Evolutionary conservation across 2,113 vertebrate genomes (phyloP), one percentile per base, ranked within the genome.

Genomic region (Passer domesticus): DNA sequence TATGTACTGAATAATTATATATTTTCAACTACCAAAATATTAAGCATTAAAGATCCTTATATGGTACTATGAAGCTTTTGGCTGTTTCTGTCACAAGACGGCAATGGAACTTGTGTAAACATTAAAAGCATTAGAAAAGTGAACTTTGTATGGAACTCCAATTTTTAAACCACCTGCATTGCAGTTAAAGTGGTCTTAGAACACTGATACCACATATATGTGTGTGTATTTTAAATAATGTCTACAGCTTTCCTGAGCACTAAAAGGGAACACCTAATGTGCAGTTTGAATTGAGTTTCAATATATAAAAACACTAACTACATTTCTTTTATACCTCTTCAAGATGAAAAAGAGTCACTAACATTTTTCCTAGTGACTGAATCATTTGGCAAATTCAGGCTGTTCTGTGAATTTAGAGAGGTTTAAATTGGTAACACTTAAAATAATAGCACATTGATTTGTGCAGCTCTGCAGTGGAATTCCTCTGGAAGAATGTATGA

Each of bases 401-500:
- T 77, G 43, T 68, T 90, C 85, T 49, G 20, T 90, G 90, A 81
- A 86, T 80, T 74, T 92, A 78, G 59, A 86, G 82, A 80, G 52
- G 33, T 72, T 96, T 87, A 92, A 90, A 90, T 70, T 70, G 84
- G 50, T 91, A 93, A 53, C 75, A 43, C 85, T 96, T 95, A 91
- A 94, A 95, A 91, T 90, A 94, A 96, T 93, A 86, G 68, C 82
- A 72, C 39, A 0, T 63, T 77, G 93, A 95, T 92, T 96, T 93
- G 90, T 93, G 94, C 85, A 78, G 90, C 60, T 94, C 74, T 86
- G 68, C 87, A 86, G 77, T 64, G 85, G 90, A 96, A 94, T 96
- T 97, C 92, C 96, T 96, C 85, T 94, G 94, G 79, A 96, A 97
- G 68, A 69, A 88, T 92, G 93, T 96, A 85, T 95, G 94, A 96